phyloP scores from a whole-genome alignment of 37 sponge, comb jelly and placozoan species.

The Aphrocallistes beatrix region DNA sequence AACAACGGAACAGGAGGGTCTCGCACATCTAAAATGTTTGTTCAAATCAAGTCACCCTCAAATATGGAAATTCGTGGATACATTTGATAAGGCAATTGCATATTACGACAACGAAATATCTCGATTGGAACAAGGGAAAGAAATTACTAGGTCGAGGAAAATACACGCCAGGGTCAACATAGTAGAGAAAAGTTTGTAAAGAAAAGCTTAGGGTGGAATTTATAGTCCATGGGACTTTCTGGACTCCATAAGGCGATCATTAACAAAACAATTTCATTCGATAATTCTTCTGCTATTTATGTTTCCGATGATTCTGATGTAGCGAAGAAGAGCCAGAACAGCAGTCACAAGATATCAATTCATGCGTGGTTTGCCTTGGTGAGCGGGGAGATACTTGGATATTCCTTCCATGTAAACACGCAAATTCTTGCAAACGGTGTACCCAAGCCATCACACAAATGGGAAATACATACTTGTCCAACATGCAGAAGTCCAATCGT shows the following conservation, averaged over 20 bases:
- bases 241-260: too few relatives aligned
- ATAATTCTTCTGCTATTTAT: not conserved
- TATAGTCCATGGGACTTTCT: not conserved
- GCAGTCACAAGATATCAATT: not conserved
- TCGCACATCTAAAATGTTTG: too few relatives aligned
- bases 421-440: not conserved
- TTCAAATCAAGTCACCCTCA: too few relatives aligned
- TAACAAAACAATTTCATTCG: not conserved
- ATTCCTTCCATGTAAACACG: not conserved
- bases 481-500: not conserved
- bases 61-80: too few relatives aligned
- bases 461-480: not conserved
- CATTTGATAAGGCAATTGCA: too few relatives aligned
- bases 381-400: not conserved
- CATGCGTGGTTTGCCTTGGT: not conserved
- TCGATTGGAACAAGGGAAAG: too few relatives aligned
- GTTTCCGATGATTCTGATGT: not conserved
- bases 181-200: too few relatives aligned
- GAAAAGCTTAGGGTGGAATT: too few relatives aligned
- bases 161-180: too few relatives aligned
- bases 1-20: too few relatives aligned
- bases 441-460: not conserved
- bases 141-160: too few relatives aligned
- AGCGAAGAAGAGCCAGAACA: not conserved
- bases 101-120: too few relatives aligned